Conservation (phyloP, 2,888 invertebrate species). For the Diloba caeruleocephala region DNA sequence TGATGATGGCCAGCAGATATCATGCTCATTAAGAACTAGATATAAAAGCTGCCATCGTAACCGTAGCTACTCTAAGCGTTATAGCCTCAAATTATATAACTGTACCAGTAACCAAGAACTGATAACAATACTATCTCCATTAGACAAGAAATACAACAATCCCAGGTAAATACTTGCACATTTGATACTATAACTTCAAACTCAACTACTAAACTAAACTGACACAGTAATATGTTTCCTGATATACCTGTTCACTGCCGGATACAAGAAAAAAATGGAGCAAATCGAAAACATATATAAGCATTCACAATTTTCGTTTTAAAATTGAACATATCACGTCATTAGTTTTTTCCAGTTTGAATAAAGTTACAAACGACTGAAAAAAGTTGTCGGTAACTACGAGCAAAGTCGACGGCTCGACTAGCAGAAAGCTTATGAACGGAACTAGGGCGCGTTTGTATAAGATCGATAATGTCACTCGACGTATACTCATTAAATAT, state of each 20-base stretch:
- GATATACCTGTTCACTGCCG: slow-evolving; percentile 32
- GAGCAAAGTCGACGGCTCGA: slow-evolving; percentile 33
- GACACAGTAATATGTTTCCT: slow-evolving; percentile 5
- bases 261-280: slow-evolving; percentile 20
- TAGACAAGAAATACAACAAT: background rate
- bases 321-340: slow-evolving; percentile 31
- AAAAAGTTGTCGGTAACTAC: slow-evolving; percentile 34
- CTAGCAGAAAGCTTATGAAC: slow-evolving; percentile 46
- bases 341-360: slow-evolving; percentile 25
- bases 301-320: slow-evolving; percentile 18
- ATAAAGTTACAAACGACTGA: slow-evolving; percentile 34
- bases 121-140: too few relatives aligned
- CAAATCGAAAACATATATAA: slow-evolving; percentile 25
- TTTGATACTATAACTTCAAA: slow-evolving; percentile 8
- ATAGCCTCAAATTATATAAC: too few relatives aligned
- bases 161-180: slow-evolving; percentile 4
- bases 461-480: slow-evolving; percentile 54
- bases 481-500: slow-evolving; percentile 53
- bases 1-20: too few relatives aligned
- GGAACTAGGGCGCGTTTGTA: slow-evolving; percentile 50
- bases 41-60: too few relatives aligned
- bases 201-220: slow-evolving; percentile 3
- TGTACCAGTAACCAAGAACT: too few relatives aligned
- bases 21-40: too few relatives aligned
- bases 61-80: too few relatives aligned